phyloP scores from a whole-genome alignment of 53 echinoderm and acorn worm genomes.

The Apostichopus leukothele region DNA sequence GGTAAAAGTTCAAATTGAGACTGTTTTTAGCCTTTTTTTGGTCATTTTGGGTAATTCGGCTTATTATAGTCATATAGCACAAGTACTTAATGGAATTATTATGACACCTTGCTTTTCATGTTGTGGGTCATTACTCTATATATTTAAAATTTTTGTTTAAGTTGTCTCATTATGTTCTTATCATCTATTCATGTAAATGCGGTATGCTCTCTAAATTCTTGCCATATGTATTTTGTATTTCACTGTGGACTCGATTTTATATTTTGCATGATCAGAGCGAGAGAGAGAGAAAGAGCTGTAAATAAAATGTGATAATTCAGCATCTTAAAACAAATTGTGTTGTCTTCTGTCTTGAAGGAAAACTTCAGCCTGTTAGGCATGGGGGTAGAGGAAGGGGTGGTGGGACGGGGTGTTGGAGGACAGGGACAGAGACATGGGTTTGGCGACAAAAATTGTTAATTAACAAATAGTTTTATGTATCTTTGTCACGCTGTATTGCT shows the following conservation, averaged over 20 bases:
- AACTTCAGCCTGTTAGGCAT: neutral
- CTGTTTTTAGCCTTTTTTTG: neutral
- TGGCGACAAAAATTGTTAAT: too few relatives aligned
- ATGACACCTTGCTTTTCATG: conserved; percentile 8
- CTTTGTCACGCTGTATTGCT: too few relatives aligned
- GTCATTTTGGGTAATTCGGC: too few relatives aligned
- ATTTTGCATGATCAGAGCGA: conserved; percentile 29
- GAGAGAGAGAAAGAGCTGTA: conserved; percentile 27
- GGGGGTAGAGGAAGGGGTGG: neutral
- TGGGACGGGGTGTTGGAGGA: too few relatives aligned
- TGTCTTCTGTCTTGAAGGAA: neutral
- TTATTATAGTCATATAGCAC: neutral
- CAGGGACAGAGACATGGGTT: too few relatives aligned
- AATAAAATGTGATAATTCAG: conserved; percentile 45
- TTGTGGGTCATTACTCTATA: neutral
- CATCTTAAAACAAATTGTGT: neutral
- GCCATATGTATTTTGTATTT: conserved; percentile 33
- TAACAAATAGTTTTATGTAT: too few relatives aligned
- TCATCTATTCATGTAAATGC: neutral
- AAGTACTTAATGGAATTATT: neutral
- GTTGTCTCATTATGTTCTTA: too few relatives aligned
- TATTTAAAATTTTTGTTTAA: neutral
- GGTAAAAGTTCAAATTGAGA: too few relatives aligned
- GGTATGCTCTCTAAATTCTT: conserved; percentile 15
- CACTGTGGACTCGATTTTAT: conserved; percentile 45